Percentiles rank a stretch among this genome's conserved stretches.
phyloP scores from a whole-genome alignment of 2,888 invertebrate species.

The Mechanitis mazaeus region DNA sequence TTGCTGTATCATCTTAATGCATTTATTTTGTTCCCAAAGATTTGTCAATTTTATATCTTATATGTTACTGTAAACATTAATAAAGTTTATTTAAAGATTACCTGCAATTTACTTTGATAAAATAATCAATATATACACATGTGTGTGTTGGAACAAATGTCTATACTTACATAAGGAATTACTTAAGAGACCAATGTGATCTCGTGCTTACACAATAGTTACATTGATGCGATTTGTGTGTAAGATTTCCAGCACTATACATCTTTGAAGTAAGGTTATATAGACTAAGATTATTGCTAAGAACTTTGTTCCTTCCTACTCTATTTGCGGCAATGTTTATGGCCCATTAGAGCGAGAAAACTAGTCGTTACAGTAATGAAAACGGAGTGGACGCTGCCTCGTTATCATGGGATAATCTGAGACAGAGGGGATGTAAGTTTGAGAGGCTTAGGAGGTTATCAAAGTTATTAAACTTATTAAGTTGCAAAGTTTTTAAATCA shows the following conservation, averaged over 20 bases:
- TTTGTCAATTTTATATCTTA: too few species aligned
- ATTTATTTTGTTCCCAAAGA: too few species aligned
- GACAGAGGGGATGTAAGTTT: slow-evolving; percentile 25
- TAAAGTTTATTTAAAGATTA: slow-evolving; percentile 7
- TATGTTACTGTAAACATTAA: too few species aligned
- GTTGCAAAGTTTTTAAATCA: slow-evolving; percentile 10
- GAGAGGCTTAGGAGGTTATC: slow-evolving; percentile 28
- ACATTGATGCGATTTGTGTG: too few species aligned
- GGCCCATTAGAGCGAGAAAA: slow-evolving; percentile 64
- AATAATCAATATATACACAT: neutral
- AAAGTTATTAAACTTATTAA: slow-evolving; percentile 31
- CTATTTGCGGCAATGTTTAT: slow-evolving; percentile 69
- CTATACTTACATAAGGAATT: too few species aligned
- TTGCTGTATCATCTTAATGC: too few species aligned
- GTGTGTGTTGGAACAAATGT: too few species aligned
- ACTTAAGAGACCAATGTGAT: too few species aligned
- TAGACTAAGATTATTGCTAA: slow-evolving; percentile 50
- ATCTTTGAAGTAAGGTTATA: slow-evolving; percentile 31
- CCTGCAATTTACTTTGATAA: too few species aligned
- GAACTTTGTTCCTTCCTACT: slow-evolving; percentile 54
- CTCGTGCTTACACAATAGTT: too few species aligned
- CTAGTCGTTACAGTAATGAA: slow-evolving; percentile 68
- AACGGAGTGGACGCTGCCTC: slow-evolving; percentile 63
- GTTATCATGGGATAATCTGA: slow-evolving; percentile 61
- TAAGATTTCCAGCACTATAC: slow-evolving; percentile 36